Percentiles rank a stretch among this genome's conserved stretches.
Evolutionary conservation across 2,113 vertebrate genomes (phyloP).

Genomic region (Castor canadensis): DNA sequence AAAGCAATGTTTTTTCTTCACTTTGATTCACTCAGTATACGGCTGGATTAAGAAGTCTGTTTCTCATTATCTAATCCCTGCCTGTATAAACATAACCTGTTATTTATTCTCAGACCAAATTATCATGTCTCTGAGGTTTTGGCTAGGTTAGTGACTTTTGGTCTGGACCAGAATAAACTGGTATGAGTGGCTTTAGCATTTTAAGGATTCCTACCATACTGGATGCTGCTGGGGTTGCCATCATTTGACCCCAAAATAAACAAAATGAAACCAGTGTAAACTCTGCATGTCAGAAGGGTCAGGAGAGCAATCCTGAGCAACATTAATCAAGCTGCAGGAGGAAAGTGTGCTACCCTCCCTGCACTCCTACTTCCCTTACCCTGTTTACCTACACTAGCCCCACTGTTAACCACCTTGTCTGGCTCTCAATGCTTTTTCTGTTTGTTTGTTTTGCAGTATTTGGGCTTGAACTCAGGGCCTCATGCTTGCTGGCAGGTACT

Average conservation of each 20-base stretch:
- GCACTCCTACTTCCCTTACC: fast-evolving
- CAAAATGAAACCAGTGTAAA: not conserved
- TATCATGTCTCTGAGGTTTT: not conserved
- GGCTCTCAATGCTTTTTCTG: no score
- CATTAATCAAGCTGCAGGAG: not conserved
- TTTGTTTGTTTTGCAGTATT: no score
- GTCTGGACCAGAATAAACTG: not conserved
- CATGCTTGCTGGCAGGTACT: no score
- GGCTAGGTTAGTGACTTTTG: not conserved
- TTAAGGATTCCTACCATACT: not conserved
- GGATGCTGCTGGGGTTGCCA: not conserved
- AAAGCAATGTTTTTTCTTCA: not conserved
- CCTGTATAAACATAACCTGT: not conserved
- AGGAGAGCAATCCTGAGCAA: not conserved
- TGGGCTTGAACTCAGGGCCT: no score
- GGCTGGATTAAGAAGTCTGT: not conserved
- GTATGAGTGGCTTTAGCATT: not conserved
- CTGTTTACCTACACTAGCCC: fast-evolving
- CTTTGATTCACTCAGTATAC: not conserved
- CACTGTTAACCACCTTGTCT: no score
- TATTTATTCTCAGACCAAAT: constrained; percentile 22
- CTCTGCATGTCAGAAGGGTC: not conserved
- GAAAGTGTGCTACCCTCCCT: fast-evolving
- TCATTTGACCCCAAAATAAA: constrained; percentile 16
- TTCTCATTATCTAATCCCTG: not conserved